A percentile compares a stretch with the other conserved stretches of the same genome.
These are phyloP conservation scores for Pammene aurita DNA, from an alignment of 2,888 invertebrate genomes.

Conservation along the genomic window DNA sequence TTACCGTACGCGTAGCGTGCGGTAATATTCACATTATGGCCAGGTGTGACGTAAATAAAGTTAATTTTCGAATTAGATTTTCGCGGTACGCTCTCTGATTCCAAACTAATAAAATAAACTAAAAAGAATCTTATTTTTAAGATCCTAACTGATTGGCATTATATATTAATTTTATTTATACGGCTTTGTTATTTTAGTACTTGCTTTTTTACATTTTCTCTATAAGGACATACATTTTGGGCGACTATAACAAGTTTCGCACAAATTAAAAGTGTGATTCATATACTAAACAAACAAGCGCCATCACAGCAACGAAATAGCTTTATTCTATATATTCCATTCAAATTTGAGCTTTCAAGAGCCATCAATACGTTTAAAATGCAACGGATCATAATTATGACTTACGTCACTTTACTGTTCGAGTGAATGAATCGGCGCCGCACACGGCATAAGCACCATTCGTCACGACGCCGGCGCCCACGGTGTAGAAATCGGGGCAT, in stretches of 20 bases:
- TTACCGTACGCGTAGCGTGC: too few relatives aligned
- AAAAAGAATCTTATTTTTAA: too few relatives aligned
- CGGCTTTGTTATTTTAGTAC: neutral
- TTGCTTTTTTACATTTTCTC: neutral
- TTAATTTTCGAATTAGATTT: too few relatives aligned
- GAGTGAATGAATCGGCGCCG: slow-evolving; percentile 17
- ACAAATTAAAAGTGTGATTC: slow-evolving; percentile 28
- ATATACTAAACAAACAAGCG: slow-evolving; percentile 15
- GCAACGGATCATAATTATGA: neutral
- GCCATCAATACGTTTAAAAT: neutral
- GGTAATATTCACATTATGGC: too few relatives aligned
- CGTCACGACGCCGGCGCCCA: slow-evolving; percentile 28
- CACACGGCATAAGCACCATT: slow-evolving; percentile 8
- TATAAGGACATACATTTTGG: slow-evolving; percentile 8
- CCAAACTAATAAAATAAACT: too few relatives aligned
- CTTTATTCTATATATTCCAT: neutral
- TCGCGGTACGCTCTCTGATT: too few relatives aligned
- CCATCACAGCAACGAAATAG: neutral
- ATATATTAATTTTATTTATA: too few relatives aligned
- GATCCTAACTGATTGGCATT: too few relatives aligned
- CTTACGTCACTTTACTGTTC: slow-evolving; percentile 1
- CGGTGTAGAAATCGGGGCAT: slow-evolving; percentile 15
- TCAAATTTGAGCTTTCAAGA: neutral
- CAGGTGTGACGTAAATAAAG: too few relatives aligned
- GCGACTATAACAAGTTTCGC: slow-evolving; percentile 9